Base-by-base conservation (phyloP, 2,797 vertebrate species). In the Petrocephalus schoutedeni region DNA sequence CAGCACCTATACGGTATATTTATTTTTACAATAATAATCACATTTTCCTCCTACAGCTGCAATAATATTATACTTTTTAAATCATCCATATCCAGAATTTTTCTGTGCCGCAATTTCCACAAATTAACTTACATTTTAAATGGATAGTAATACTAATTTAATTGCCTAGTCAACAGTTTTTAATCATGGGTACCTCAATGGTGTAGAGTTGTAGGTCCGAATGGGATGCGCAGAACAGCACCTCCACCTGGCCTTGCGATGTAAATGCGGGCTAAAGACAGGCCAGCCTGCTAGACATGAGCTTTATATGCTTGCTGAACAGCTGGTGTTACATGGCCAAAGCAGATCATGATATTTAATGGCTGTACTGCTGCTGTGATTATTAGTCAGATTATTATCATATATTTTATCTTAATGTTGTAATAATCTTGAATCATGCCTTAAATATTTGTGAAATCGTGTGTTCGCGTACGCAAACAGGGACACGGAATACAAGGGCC, bases 401-500 rank as follows among this genome's bases (percentile, higher is more conserved):
- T 77, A 45, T 77, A 45, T 77, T 41, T 77, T 45, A 19, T 36
- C 16, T 77, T 45, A 45, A 45, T 45, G 16, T 1, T 56, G 54
- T 9, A 56, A 56, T 8, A 77, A 41, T 41, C 19, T 19, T 45
- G 19, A 77, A 41, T 41, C 19, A 45, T 45, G 19, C 41, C 41
- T 54, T 5, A 2, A 12, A 28, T 54, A 77, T 77, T 77, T 77
- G 41, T 45, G 41, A 45, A 49, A 77, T 45, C 19, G 16, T 45
- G 5, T 51, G 49, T 54, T 51, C 19, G 12, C 56, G 0, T 86
- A 14, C 32, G 4, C 56, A 36, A 10, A 54, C 91, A 99, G 98
- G 93, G 98, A 99, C 91, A 98, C 97, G 0, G 98, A 99, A 92
- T 99, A 98, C 90, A 99, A 99, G 95, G 98, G 98, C 87, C 95